Evolutionary conservation across 2,888 invertebrate species (phyloP), one percentile per base, ranked within the genome.

Genomic region (Euzetes globulus): DNA sequence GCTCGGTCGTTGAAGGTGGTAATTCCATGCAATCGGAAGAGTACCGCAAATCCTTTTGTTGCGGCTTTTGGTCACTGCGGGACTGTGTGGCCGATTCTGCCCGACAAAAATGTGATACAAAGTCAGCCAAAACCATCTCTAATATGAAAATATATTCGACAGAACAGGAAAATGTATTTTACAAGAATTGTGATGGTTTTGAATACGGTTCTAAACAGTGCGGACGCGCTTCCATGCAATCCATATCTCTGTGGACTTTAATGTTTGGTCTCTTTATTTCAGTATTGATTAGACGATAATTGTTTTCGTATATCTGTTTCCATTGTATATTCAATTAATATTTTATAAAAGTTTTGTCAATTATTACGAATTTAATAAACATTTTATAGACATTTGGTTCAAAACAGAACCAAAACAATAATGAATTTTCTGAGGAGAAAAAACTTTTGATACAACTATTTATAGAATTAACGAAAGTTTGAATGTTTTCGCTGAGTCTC

Each of bases 111-210:
- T 65, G 65, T 65, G 65, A 65, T 33, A 5, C 17, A 19, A 65
- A 65, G n/a, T 11, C 65, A 4, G 65, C 37, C 7, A 33, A 37
- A 65, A 15, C 33, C 7, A 33, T 65, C 19, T 33, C 19, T 11
- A 65, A 41, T 65, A 65, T 65, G 37, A 65, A 65, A 37, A 29
- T 37, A 29, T 63, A 63, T 25, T 11, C 63, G 1, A 9, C 27
- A 29, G 63, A 63, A 63, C 63, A 63, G 29, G 63, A 63, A n/a
- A 63, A 63, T 29, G 63, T 65, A 13, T 65, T 37, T 4, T 13
- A 15, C n/a, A 65, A 65, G 37, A 65, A 65, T 19, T 65, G 65
- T 37, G 65, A 65, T 19, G 65, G 65, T n/a, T 65, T 37, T 33
- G 33, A 65, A 41, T 65, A 37, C 37, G 33, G 19, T 6, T 33